These are phyloP conservation scores for Ginglymostoma cirratum DNA, from an alignment of 2,113 vertebrate species.

Conservation along the genomic window DNA sequence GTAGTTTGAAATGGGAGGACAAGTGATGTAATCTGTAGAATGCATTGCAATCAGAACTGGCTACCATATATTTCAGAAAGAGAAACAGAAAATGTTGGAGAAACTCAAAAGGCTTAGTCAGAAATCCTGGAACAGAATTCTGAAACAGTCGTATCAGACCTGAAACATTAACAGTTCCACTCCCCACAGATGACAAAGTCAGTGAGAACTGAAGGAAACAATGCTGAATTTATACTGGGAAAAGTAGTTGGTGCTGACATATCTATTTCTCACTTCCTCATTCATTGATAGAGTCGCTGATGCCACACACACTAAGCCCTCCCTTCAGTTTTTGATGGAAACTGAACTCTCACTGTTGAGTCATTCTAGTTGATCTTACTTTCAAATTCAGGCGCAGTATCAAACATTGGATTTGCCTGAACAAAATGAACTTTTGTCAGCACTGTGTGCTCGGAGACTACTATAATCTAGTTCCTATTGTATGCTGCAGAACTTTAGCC, in stretches of 20 bases:
- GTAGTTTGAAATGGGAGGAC: neutral
- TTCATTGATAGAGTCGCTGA: neutral
- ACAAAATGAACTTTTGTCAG: neutral
- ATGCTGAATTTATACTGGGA: neutral
- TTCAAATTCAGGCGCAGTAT: neutral
- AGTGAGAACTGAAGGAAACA: neutral
- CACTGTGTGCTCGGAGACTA: neutral
- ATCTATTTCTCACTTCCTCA: neutral
- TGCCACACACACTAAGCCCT: neutral
- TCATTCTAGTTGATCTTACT: neutral
- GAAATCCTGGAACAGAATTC: neutral
- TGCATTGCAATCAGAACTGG: neutral
- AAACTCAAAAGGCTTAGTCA: neutral
- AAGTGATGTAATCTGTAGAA: neutral
- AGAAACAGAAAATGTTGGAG: neutral
- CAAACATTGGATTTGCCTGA: neutral
- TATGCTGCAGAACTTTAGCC: neutral
- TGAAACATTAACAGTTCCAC: no score
- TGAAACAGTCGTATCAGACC: no score
- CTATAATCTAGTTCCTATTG: neutral
- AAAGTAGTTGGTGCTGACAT: neutral
- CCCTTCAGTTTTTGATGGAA: neutral
- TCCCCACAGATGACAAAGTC: no score
- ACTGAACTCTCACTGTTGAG: neutral
- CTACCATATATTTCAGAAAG: neutral